phyloP scores from a whole-genome alignment of 2,797 vertebrate genomes.

The Acestrorhynchus altus region DNA sequence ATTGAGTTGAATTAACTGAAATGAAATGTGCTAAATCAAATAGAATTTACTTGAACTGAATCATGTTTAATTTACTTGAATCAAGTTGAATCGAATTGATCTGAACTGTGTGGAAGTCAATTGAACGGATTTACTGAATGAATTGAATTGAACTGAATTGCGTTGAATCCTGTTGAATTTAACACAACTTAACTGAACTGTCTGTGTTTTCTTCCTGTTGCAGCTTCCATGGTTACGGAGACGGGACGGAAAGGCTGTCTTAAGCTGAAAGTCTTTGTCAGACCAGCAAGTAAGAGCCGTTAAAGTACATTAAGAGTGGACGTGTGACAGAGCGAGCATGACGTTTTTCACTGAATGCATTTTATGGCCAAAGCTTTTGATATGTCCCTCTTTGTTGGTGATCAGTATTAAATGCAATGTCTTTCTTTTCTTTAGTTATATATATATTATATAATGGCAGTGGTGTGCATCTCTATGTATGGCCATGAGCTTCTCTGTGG shows the following conservation, averaged over 20 bases:
- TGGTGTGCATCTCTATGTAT: slow-evolving; percentile 71
- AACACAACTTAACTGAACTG: background rate
- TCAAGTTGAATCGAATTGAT: background rate
- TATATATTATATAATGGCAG: slow-evolving; percentile 54
- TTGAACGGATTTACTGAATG: too few relatives aligned
- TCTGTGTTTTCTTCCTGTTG: slow-evolving; percentile 58
- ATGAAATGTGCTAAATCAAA: too few relatives aligned
- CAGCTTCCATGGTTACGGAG: slow-evolving; percentile 94
- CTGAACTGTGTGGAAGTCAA: background rate
- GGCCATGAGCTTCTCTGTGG: slow-evolving; percentile 79
- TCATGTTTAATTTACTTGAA: too few relatives aligned
- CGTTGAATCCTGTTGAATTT: too few relatives aligned
- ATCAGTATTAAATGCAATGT: slow-evolving; percentile 69
- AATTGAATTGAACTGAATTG: background rate
- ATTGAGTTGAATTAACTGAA: too few relatives aligned
- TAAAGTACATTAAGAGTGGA: slow-evolving; percentile 38
- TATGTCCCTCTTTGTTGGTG: background rate
- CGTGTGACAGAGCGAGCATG: slow-evolving; percentile 66
- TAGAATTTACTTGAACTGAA: too few relatives aligned
- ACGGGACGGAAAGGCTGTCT: slow-evolving; percentile 95
- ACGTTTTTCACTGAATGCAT: slow-evolving; percentile 16
- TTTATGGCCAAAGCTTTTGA: slow-evolving; percentile 16
- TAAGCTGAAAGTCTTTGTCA: slow-evolving; percentile 98
- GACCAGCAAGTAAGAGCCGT: slow-evolving; percentile 94
- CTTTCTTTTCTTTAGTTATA: slow-evolving; percentile 55